Evolutionary conservation across 2,888 invertebrate genomes (phyloP).

Genomic region (Nomada goodeniana): DNA sequence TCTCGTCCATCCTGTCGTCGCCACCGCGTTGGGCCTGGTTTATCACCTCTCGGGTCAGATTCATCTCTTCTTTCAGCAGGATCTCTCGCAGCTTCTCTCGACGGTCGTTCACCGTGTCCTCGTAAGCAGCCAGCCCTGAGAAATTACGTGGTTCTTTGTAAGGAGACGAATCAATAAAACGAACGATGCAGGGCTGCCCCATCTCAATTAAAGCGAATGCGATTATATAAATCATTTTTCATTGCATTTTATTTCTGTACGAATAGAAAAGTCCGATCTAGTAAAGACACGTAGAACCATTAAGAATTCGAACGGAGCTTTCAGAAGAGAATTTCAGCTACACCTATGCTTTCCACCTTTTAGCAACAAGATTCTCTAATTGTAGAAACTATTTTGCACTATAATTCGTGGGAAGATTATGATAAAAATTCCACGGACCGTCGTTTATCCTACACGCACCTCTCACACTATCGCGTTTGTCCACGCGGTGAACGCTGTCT

Average conservation of each 20-base stretch:
- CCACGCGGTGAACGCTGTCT: background rate
- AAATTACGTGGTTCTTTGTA: conserved; percentile 7
- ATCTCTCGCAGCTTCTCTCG: conserved; percentile 81
- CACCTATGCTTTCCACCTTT: no score
- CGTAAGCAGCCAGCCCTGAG: conserved; percentile 84
- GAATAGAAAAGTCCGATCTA: background rate
- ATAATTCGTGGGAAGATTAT: no score
- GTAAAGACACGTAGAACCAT: no score
- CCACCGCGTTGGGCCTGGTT: conserved; percentile 86
- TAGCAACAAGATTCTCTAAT: no score
- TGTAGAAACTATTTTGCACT: no score
- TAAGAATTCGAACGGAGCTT: background rate
- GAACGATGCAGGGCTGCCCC: no score
- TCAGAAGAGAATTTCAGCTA: no score
- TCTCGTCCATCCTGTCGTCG: conserved; percentile 85
- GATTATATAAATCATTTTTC: no score
- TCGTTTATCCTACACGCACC: conserved; percentile 1
- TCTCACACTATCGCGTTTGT: background rate
- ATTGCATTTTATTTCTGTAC: no score
- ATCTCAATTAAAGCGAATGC: no score
- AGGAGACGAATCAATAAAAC: no score
- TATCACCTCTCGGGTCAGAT: conserved; percentile 86
- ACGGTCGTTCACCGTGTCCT: conserved; percentile 84
- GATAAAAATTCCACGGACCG: background rate
- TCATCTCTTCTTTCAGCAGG: conserved; percentile 85